phyloP scores from a whole-genome alignment of 2,888 invertebrate genomes.

The Chouioia cunea region DNA sequence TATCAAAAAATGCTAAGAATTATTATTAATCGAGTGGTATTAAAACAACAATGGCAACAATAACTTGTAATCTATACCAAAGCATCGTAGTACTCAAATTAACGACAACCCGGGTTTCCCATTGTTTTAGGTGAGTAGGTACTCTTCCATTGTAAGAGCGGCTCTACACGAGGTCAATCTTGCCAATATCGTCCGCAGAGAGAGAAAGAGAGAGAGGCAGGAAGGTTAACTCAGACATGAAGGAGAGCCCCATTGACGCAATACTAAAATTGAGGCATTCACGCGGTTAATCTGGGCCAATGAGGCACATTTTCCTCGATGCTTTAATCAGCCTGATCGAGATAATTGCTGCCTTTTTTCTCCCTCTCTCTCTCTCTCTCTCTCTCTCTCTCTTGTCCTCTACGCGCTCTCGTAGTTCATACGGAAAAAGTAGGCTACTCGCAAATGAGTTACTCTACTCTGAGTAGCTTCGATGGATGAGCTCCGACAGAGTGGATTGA shows the following conservation, averaged over 20 bases:
- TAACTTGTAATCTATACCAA: too few species aligned
- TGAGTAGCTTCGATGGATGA: slow-evolving; percentile 45
- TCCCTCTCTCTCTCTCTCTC: too few species aligned
- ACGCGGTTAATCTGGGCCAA: slow-evolving; percentile 42
- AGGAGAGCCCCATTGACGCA: slow-evolving; percentile 10
- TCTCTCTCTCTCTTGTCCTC: neutral
- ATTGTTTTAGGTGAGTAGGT: slow-evolving; percentile 44
- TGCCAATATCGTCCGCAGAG: neutral
- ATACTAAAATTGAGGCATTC: slow-evolving; percentile 23
- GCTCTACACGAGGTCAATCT: slow-evolving; percentile 3
- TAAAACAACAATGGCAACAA: too few species aligned
- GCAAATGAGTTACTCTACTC: slow-evolving; percentile 51
- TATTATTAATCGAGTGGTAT: neutral
- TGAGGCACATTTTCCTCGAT: slow-evolving; percentile 18
- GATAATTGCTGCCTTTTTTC: slow-evolving; percentile 24
- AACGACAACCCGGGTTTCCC: slow-evolving; percentile 16
- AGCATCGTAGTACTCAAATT: neutral
- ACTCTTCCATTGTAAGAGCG: slow-evolving; percentile 4
- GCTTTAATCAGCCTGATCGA: slow-evolving; percentile 36
- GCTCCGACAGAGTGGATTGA: slow-evolving; percentile 13
- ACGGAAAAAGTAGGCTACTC: slow-evolving; percentile 39
- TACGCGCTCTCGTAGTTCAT: slow-evolving; percentile 1
- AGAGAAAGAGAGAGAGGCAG: neutral
- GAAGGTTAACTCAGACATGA: slow-evolving; percentile 24
- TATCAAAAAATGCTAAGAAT: neutral